Percentiles rank a stretch among this genome's conserved stretches.
phyloP scores from a whole-genome alignment of 1,140 invertebrate species.

The Micrasema longulum region DNA sequence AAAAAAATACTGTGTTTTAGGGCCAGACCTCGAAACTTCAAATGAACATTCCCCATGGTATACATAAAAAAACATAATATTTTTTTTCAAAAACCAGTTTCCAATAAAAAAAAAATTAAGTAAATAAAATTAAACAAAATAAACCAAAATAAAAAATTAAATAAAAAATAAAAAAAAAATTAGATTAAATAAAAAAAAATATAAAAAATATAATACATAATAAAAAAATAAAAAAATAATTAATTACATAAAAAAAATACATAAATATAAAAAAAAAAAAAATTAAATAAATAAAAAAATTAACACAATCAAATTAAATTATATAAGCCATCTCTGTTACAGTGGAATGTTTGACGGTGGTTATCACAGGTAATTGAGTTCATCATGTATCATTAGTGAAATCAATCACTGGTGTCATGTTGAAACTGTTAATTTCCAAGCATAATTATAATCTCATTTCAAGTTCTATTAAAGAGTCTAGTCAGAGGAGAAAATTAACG shows the following conservation, averaged over 20 bases:
- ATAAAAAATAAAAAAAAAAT: too few relatives aligned
- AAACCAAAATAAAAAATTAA: too few relatives aligned
- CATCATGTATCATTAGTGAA: conserved; percentile 27
- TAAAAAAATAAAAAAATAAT: background rate
- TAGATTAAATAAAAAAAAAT: background rate
- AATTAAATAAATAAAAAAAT: conserved; percentile 1
- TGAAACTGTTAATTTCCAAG: conserved; percentile 13
- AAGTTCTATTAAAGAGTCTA: conserved; percentile 1
- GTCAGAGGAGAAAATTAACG: background rate
- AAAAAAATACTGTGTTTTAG: too few relatives aligned
- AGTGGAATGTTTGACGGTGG: background rate
- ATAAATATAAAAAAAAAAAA: too few relatives aligned
- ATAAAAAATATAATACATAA: background rate
- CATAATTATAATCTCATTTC: conserved; percentile 28
- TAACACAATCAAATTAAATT: background rate
- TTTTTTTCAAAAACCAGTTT: too few relatives aligned
- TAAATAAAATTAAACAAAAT: too few relatives aligned
- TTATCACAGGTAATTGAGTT: conserved; percentile 18
- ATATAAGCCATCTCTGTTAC: background rate
- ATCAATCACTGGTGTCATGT: conserved; percentile 28
- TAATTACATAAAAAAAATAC: background rate
- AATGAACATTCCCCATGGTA: too few relatives aligned
- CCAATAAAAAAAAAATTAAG: too few relatives aligned
- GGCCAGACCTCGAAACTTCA: too few relatives aligned
- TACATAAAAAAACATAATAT: too few relatives aligned